Evolutionary conservation across 2,888 invertebrate species (phyloP).

Genomic region (Philhelius pedissequus): DNA sequence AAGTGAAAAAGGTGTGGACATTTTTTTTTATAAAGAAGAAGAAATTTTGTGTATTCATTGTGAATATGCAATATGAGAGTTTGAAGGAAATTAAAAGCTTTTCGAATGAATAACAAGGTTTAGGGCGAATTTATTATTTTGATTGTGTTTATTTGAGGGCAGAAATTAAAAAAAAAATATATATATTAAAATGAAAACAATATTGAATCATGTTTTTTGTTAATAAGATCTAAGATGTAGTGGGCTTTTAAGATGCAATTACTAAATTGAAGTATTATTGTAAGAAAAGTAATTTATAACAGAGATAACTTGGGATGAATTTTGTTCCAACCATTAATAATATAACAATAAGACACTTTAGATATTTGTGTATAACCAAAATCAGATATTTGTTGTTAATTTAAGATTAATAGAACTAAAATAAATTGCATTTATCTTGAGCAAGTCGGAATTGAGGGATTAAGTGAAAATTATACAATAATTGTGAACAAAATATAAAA

Average conservation of each 20-base stretch:
- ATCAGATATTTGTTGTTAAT: background rate
- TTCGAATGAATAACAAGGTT: background rate
- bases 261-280: background rate
- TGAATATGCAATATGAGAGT: background rate
- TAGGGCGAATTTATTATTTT: background rate
- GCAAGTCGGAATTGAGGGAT: background rate
- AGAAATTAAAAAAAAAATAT: background rate
- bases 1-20: slow-evolving; percentile 9
- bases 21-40: background rate
- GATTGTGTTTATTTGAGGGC: background rate
- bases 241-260: background rate
- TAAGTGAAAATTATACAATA: background rate
- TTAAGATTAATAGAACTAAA: background rate
- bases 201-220: background rate
- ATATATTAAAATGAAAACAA: background rate
- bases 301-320: background rate
- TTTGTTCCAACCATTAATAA: background rate
- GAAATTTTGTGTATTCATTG: background rate
- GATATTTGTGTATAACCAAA: background rate
- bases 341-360: background rate
- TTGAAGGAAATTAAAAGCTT: background rate
- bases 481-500: background rate
- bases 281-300: background rate
- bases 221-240: background rate
- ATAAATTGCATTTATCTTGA: background rate